Percentiles rank a stretch among this genome's conserved stretches.
Evolutionary conservation across 2,888 invertebrate genomes (phyloP).

Genomic region (Hydriomena furcata): DNA sequence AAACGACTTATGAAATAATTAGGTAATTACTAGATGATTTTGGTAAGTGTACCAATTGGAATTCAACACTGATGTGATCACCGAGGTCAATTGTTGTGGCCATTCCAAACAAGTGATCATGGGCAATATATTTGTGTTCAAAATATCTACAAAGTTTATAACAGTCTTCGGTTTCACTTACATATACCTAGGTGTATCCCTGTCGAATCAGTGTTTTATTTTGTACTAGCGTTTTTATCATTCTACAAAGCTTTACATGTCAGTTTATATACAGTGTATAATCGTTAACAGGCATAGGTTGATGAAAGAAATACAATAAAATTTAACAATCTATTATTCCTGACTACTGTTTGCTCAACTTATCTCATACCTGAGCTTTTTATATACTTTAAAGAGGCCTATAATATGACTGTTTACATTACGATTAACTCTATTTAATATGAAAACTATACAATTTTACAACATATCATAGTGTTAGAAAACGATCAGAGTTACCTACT

Average conservation of each 20-base stretch:
- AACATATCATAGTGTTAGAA: slow-evolving; percentile 1
- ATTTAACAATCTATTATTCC: slow-evolving; percentile 13
- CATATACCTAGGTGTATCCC: slow-evolving; percentile 73
- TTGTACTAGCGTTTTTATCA: slow-evolving; percentile 76
- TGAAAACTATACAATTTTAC: slow-evolving; percentile 4
- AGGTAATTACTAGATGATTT: slow-evolving; percentile 76
- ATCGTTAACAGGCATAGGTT: slow-evolving; percentile 54
- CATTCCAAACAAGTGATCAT: slow-evolving; percentile 53
- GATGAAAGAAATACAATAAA: slow-evolving; percentile 48
- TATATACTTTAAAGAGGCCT: slow-evolving; percentile 14
- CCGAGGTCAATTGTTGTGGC: slow-evolving; percentile 52
- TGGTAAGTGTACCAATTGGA: slow-evolving; percentile 74
- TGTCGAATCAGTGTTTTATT: slow-evolving; percentile 74
- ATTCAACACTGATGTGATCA: slow-evolving; percentile 68
- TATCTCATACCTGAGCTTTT: slow-evolving; percentile 10
- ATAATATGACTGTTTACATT: slow-evolving; percentile 4
- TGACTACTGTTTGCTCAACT: slow-evolving; percentile 9
- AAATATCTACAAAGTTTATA: slow-evolving; percentile 76
- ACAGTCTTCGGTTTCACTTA: slow-evolving; percentile 82
- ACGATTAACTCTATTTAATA: slow-evolving; percentile 1
- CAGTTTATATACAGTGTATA: slow-evolving; percentile 48
- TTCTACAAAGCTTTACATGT: slow-evolving; percentile 60
- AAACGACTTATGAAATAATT: slow-evolving; percentile 65
- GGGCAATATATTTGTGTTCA: slow-evolving; percentile 57
- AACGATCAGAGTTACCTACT: slow-evolving; percentile 3